Evolutionary conservation across 2,797 vertebrate species (phyloP).

Genomic region (Coranthus polyacanthus): DNA sequence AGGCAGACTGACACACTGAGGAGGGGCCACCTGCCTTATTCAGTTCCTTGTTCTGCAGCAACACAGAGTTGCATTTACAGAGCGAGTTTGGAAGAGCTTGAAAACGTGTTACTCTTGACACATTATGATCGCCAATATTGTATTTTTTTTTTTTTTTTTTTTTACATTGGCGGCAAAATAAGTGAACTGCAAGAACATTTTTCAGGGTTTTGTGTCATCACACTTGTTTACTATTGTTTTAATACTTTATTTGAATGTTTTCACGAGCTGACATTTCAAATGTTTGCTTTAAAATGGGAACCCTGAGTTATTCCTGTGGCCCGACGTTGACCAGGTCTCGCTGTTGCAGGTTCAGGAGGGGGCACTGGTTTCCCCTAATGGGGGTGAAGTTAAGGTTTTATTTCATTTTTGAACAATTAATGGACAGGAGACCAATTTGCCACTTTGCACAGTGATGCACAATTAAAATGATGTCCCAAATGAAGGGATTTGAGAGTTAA

Average conservation of each 20-base stretch:
- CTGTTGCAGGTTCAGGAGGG: not conserved
- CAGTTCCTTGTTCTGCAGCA: conserved; percentile 32
- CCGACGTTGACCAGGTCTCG: not conserved
- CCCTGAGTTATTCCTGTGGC: not conserved
- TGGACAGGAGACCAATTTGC: not conserved
- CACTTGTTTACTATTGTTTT: too few relatives aligned
- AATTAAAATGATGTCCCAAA: not conserved
- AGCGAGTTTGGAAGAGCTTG: conserved; percentile 25
- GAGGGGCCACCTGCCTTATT: conserved; percentile 60
- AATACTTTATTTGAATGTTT: too few relatives aligned
- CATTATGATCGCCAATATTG: too few relatives aligned
- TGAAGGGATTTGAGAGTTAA: not conserved
- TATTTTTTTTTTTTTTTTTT: too few relatives aligned
- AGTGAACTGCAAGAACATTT: too few relatives aligned
- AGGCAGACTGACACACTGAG: conserved; percentile 59
- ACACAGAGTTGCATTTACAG: conserved; percentile 40
- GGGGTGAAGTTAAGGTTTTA: not conserved
- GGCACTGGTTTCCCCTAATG: not conserved
- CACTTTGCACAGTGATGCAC: not conserved
- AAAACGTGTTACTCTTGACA: conserved; percentile 6
- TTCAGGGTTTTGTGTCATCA: too few relatives aligned
- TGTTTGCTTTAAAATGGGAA: too few relatives aligned
- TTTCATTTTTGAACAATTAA: not conserved
- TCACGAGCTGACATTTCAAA: too few relatives aligned
- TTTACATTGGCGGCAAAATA: too few relatives aligned